Conservation (phyloP, 1,140 invertebrate species). For the Mycetomoellerius zeteki region DNA sequence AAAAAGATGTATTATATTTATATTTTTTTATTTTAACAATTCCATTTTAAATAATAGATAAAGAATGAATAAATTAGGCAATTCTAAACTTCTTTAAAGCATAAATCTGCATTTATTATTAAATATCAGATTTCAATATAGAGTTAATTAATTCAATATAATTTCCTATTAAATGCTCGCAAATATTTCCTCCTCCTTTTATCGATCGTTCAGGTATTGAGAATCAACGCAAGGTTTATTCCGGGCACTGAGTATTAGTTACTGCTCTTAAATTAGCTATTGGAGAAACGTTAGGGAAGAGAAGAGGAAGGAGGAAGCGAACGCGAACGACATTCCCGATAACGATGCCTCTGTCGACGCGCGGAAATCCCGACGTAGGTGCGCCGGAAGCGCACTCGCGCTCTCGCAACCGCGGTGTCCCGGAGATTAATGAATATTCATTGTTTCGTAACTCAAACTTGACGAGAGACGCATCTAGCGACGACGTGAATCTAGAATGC, state of each 20-base stretch:
- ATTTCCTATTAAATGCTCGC: constrained; percentile 5
- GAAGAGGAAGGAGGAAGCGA: constrained; percentile 40
- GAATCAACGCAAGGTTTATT: constrained; percentile 50
- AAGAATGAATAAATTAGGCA: neutral
- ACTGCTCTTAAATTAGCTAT: constrained; percentile 58
- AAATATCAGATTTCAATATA: neutral
- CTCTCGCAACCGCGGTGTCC: constrained; percentile 70
- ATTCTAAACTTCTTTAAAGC: neutral
- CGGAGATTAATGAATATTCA: constrained; percentile 85
- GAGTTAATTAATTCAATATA: constrained; percentile 17
- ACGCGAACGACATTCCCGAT: constrained; percentile 57
- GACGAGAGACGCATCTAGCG: constrained; percentile 76
- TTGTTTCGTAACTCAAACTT: constrained; percentile 82
- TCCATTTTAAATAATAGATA: neutral
- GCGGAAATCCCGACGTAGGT: constrained; percentile 61
- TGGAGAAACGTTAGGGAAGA: constrained; percentile 22
- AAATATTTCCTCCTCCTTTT: constrained; percentile 20
- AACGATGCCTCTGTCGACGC: constrained; percentile 55
- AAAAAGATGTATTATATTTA: neutral
- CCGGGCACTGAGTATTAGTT: constrained; percentile 30
- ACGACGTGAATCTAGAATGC: constrained; percentile 53
- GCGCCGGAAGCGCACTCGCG: constrained; percentile 60
- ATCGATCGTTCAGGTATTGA: constrained; percentile 22
- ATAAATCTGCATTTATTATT: neutral
- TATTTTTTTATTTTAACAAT: too few relatives aligned